A percentile compares a stretch with the other conserved stretches of the same genome.
These are phyloP conservation scores for Calidris pygmaea DNA, from an alignment of 2,113 vertebrate genomes.

Conservation along the genomic window DNA sequence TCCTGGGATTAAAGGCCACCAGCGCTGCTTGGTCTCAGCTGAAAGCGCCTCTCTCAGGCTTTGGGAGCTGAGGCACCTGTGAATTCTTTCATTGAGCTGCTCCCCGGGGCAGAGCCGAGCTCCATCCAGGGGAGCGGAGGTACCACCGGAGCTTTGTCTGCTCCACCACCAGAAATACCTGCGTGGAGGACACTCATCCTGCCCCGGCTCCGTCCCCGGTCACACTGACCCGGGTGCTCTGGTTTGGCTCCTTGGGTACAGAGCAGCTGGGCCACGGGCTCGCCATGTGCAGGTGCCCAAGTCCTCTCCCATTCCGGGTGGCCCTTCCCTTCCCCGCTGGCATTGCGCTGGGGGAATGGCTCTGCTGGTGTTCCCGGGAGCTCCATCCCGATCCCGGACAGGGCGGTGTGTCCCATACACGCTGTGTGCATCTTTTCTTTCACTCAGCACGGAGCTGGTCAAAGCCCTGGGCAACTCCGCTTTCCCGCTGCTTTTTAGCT, in stretches of 20 bases:
- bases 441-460: fast-evolving
- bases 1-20: neutral
- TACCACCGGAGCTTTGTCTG: fast-evolving
- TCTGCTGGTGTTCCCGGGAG: neutral
- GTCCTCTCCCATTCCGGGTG: fast-evolving
- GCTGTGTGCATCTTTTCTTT: fast-evolving
- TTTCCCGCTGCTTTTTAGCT: neutral
- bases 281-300: fast-evolving
- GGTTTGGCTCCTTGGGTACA: neutral
- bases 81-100: fast-evolving
- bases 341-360: neutral
- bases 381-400: fast-evolving
- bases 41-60: fast-evolving
- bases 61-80: neutral
- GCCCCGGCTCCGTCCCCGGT: neutral
- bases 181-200: fast-evolving
- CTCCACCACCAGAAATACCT: neutral
- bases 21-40: neutral
- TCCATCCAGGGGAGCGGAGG: neutral
- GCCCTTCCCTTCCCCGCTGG: neutral
- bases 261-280: neutral
- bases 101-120: neutral
- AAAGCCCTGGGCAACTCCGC: neutral
- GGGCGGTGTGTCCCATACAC: fast-evolving
- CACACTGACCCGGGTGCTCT: fast-evolving